These are phyloP conservation scores for Drosophila athabasca DNA, from an alignment of 1,140 invertebrate genomes.

Conservation along the genomic window DNA sequence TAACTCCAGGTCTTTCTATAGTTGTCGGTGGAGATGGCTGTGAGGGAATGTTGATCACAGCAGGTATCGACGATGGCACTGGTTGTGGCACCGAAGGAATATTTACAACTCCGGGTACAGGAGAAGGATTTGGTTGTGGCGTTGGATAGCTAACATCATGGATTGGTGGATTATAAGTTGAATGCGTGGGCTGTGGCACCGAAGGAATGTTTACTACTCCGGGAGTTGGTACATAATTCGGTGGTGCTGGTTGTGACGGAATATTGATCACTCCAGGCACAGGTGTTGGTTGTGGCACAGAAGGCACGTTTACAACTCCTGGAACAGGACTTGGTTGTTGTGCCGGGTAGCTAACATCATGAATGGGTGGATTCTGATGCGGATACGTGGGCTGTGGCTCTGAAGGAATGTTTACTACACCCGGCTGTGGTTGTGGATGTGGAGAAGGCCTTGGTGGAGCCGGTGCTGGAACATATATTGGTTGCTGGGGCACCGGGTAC, in stretches of 20 bases:
- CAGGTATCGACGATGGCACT: conserved; percentile 5
- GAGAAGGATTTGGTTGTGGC: conserved; percentile 31
- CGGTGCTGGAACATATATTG: conserved; percentile 28
- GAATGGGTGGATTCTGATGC: not conserved
- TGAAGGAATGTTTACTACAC: conserved; percentile 86
- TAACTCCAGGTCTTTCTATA: conserved; percentile 28
- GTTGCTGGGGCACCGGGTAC: conserved; percentile 28
- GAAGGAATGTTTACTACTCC: conserved; percentile 52
- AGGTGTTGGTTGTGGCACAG: conserved; percentile 23
- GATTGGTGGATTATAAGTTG: conserved; percentile 31
- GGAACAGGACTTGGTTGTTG: conserved; percentile 16
- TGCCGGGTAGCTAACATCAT: conserved; percentile 58
- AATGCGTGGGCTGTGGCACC: conserved; percentile 8
- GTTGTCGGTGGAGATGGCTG: conserved; percentile 14
- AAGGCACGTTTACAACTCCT: conserved; percentile 38
- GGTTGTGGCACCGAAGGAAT: conserved; percentile 27
- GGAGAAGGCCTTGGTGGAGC: conserved; percentile 7
- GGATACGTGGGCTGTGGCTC: conserved; percentile 16
- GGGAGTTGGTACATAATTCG: conserved; percentile 15
- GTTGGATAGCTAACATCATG: conserved; percentile 53
- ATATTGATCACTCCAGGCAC: conserved; percentile 44
- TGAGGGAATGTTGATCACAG: conserved; percentile 46
- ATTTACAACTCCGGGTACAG: conserved; percentile 48
- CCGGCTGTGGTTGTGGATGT: conserved; percentile 84
- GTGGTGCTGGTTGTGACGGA: conserved; percentile 12